Conservation (phyloP, 2,797 vertebrate genomes). For the Thamnophis elegans region DNA sequence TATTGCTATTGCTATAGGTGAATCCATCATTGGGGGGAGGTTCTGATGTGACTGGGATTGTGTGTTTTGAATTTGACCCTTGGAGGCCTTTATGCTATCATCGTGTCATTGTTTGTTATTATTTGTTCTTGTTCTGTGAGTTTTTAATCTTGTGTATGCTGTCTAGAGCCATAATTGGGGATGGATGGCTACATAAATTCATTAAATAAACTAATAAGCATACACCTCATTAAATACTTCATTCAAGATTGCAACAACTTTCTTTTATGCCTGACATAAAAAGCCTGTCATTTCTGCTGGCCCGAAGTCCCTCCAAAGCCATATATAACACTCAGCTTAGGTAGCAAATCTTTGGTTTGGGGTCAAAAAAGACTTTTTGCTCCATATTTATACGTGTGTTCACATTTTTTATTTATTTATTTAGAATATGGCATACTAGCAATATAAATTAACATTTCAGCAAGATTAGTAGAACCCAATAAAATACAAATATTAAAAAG, state of each 20-base stretch:
- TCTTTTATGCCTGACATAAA: background rate
- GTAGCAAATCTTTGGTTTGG: background rate
- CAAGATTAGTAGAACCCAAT: background rate
- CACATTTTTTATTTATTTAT: background rate
- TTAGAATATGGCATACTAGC: background rate
- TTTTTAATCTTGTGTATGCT: background rate
- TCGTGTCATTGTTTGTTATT: background rate
- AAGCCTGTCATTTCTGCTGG: background rate
- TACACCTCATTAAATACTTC: background rate
- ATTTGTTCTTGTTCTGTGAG: background rate
- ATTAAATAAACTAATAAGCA: background rate
- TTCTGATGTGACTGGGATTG: background rate
- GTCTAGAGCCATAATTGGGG: background rate
- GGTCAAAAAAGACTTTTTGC: background rate
- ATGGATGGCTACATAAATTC: background rate
- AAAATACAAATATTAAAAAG: background rate
- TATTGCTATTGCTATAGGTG: too few relatives aligned
- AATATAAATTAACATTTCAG: background rate
- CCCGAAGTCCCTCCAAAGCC: background rate
- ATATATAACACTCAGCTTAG: background rate
- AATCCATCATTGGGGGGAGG: background rate
- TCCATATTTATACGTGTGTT: background rate
- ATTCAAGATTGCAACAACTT: background rate
- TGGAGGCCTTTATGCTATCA: background rate
- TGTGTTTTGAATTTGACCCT: background rate